Base-by-base conservation (phyloP, 2,113 vertebrate species). In the Pristiophorus japonicus region DNA sequence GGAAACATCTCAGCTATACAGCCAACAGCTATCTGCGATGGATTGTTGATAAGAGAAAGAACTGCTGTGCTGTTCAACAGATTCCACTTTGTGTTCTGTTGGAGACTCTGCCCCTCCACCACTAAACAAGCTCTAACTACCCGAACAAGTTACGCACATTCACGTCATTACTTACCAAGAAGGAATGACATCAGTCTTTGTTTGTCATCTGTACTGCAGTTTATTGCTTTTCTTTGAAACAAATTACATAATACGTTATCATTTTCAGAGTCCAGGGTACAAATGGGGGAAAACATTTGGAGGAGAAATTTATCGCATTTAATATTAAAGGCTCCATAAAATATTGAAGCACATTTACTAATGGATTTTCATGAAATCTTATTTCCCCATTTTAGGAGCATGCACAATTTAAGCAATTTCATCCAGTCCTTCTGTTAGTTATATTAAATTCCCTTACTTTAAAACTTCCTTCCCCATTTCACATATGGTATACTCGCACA, bases 21-120 rank as follows among this genome's bases (percentile, higher is more conserved):
- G 62, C n/a, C 63, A 66, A 38, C 63, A 65, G 91, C 91, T 93
- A 20, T 66, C 38, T 45, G n/a, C 2, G 16, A 93, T 66, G 88
- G 20, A 45, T n/a, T 93, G 62, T 42, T 65, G 63, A 93, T 66
- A 93, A 93, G 55, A 42, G 62, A 93, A 27, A 66, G 62, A 65
- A 63, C 2, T 65, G 91, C n/a, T 93, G 22, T 38, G 65, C 91
- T 24, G 42, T 84, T 84, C 78, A 45, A 42, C 78, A 45, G 91
- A 93, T 93, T 92, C 59, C 59, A 92, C 34, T 65, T 63, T 88
- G 24, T 14, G 85, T 88, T 88, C 47, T 38, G 63, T 93, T 63
- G 30, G 24, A 91, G 59, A 42, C 6, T 51, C 22, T 93, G 7
- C 20, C n/a, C 38, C 63, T 65, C 22, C 38, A 62, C n/a, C 91